Evolutionary conservation across 1,140 invertebrate genomes (phyloP), one percentile per base, ranked within the genome.

Genomic region (Trachelipus rathkii): DNA sequence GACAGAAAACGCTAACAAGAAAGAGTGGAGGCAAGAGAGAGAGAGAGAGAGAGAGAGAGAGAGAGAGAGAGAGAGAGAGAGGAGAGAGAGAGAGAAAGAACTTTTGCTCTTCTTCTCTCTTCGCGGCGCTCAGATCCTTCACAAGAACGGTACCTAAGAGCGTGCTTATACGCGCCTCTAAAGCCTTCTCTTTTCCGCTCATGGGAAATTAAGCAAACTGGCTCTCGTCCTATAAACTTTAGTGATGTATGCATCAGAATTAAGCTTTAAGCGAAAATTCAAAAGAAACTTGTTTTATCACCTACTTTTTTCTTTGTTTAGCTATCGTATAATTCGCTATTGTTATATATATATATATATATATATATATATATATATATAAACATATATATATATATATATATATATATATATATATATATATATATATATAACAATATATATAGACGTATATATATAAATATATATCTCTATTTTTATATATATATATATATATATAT

Each of bases 181-280:
- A 60, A 60, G 50, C 50, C 50, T 60, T 60, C 50, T 60, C 50
- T 60, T 60, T 19, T 60, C 50, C 19, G 50, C 50, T 60, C 50
- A 60, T 60, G 50, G 50, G 50, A 60, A 60, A 60, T 60, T 60
- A 60, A 60, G 50, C 50, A 60, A 60, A 60, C 50, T 60, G 50
- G 50, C 50, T 19, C 50, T 60, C 50, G 50, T 60, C 50, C 50
- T 19, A 60, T 60, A 60, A 60, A 60, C 50, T 19, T 60, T 60
- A 13, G 19, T 60, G 50, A 60, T 60, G 19, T 60, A 60, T 60
- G 19, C 50, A n/a, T 8, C 50, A 60, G 50, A 15, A 60, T 60
- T 60, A 60, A 60, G 50, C 50, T 60, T 60, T 3, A 60, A 60
- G 50, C 50, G 50, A 60, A 60, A 60, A 60, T 60, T 60, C 50